Base-by-base conservation (phyloP, 2,797 vertebrate genomes). In the Hoplostethus mediterraneus region DNA sequence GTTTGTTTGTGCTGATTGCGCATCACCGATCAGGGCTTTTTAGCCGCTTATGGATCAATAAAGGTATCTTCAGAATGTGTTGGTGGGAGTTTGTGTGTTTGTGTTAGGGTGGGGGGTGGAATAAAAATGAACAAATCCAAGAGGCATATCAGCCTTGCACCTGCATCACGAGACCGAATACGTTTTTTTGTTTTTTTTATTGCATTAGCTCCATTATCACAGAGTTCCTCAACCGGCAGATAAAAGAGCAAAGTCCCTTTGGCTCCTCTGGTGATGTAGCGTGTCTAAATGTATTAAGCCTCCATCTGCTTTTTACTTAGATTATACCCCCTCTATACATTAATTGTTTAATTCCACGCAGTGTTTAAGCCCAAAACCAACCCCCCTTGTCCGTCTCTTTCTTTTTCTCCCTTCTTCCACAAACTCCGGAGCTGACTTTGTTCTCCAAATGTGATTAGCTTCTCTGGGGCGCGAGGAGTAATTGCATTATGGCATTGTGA, bases 361-460 rank as follows among this genome's bases (percentile, higher is more conserved):
- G 69, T 90, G 92, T 90, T 91, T 92, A 90, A 92, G 80, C 77
- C 87, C 82, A 67, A 0, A 64, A 33, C 16, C 56, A 33, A 82
- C 86, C 63, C 58, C 33, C 71, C 82, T 69, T 68, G 71, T 64
- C 78, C 69, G 56, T 79, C 73, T 80, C 77, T 87, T 92, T 92
- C 75, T 90, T 86, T 84, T 49, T 71, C 85, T 79, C 81, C 73
- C 75, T 83, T 90, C 88, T 91, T 90, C 81, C 89, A 89, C 82
- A 90, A 94, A 93, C 85, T 91, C 91, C 67, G 64, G 81, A 77
- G 86, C 91, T 85, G 89, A 92, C 91, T 95, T 95, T 95, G 94
- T 95, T 94, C 90, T 85, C 90, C 79, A 90, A 95, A 95, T 94
- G 94, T 93, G 95, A 95, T 96, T 95, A 95, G 89, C 88, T 85